Evolutionary conservation across 37 sponge, comb jelly and placozoan genomes (phyloP).

Genomic region (Crambe crambe): DNA sequence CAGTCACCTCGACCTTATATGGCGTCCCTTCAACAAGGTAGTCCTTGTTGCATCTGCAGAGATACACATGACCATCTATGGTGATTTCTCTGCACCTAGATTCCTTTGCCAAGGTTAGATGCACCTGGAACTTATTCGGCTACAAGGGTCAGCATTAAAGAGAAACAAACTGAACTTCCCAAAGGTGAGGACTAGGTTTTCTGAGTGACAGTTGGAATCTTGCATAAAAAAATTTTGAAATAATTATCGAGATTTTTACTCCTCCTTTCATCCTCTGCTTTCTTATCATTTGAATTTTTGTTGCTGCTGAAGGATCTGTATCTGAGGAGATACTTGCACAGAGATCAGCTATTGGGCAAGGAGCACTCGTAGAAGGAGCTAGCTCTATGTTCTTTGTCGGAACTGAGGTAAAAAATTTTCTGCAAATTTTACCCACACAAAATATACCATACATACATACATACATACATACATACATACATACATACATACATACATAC

Average conservation of each 20-base stretch:
- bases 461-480: background rate
- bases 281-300: no score
- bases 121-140: conserved; percentile 70
- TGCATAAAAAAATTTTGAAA: background rate
- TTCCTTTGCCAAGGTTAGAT: conserved; percentile 60
- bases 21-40: conserved; percentile 90
- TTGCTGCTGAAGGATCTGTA: no score
- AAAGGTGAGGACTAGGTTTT: conserved; percentile 9
- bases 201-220: background rate
- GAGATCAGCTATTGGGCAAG: conserved; percentile 14
- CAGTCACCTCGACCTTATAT: conserved; percentile 67
- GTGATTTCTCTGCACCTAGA: conserved; percentile 6
- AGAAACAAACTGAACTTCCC: conserved; percentile 21
- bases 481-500: no score
- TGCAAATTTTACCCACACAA: background rate
- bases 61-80: background rate
- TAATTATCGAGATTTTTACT: no score
- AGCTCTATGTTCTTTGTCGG: conserved; percentile 88
- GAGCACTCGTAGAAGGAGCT: conserved; percentile 41
- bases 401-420: conserved; percentile 67
- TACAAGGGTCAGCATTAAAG: conserved; percentile 63
- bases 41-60: background rate
- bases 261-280: no score
- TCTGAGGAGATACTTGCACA: conserved; percentile 1
- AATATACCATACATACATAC: background rate